A percentile compares a stretch with the other conserved stretches of the same genome.
Conservation (phyloP, 2,888 invertebrate species). For the Ganaspis brasiliensis region DNA sequence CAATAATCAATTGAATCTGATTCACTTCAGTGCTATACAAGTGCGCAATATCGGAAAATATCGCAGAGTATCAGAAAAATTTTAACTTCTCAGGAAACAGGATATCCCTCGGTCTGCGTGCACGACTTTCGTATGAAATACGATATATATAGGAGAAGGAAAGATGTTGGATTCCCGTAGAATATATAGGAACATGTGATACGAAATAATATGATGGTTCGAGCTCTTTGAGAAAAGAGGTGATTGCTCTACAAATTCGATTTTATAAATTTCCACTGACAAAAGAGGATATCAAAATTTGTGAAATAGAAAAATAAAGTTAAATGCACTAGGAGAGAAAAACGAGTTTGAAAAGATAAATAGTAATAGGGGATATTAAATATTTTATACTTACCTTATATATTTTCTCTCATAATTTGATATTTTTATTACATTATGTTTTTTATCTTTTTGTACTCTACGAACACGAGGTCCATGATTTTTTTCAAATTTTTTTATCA, state of each 20-base stretch:
- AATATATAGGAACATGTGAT: conserved; percentile 41
- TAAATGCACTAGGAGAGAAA: too few relatives aligned
- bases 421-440: too few relatives aligned
- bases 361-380: too few relatives aligned
- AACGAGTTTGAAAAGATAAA: too few relatives aligned
- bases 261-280: not conserved
- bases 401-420: too few relatives aligned
- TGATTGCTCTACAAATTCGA: conserved; percentile 16
- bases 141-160: conserved; percentile 16
- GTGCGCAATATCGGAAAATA: not conserved
- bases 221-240: conserved; percentile 24
- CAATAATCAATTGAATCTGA: not conserved
- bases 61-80: conserved; percentile 20
- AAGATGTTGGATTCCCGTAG: conserved; percentile 16
- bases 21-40: conserved; percentile 4
- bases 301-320: not conserved
- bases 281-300: not conserved
- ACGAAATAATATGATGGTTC: conserved; percentile 39
- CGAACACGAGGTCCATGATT: too few relatives aligned
- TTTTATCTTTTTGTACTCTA: too few relatives aligned
- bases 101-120: conserved; percentile 25
- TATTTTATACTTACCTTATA: too few relatives aligned
- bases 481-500: too few relatives aligned
- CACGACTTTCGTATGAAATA: conserved; percentile 35
- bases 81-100: conserved; percentile 5